phyloP scores from a whole-genome alignment of 2,113 vertebrate genomes.

The Daubentonia madagascariensis region DNA sequence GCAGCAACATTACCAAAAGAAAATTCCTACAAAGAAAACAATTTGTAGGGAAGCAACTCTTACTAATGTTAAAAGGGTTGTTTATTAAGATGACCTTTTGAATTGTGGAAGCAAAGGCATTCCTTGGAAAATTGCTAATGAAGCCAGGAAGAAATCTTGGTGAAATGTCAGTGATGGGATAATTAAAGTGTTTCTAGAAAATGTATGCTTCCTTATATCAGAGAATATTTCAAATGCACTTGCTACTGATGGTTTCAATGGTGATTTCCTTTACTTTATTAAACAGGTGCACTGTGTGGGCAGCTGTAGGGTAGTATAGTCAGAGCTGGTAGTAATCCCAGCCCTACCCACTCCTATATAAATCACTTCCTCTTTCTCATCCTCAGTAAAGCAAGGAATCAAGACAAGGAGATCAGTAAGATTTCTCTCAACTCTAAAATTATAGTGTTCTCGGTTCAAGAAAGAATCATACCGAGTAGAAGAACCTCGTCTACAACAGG shows the following conservation, averaged over 20 bases:
- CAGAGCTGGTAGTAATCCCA: neutral
- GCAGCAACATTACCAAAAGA: neutral
- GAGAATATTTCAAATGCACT: neutral
- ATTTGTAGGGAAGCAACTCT: neutral
- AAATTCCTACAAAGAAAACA: neutral
- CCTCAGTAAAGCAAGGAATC: neutral
- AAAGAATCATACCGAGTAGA: neutral
- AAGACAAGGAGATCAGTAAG: neutral
- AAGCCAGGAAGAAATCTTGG: neutral
- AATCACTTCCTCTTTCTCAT: neutral
- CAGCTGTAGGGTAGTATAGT: neutral
- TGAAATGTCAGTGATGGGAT: neutral
- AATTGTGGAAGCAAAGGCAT: conserved; percentile 48
- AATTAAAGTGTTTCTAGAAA: conserved; percentile 34
- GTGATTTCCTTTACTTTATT: conserved; percentile 20
- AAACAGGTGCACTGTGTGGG: neutral
- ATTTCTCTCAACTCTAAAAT: neutral
- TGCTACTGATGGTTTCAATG: neutral
- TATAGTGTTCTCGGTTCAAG: neutral
- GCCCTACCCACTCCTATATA: neutral
- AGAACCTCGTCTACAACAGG: neutral
- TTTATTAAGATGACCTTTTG: conserved; percentile 52
- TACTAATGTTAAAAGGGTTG: conserved; percentile 38
- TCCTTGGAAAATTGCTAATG: conserved; percentile 47
- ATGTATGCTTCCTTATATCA: neutral